Evolutionary conservation across 2,888 invertebrate genomes (phyloP).

Genomic region (Heteromurus nitidus): DNA sequence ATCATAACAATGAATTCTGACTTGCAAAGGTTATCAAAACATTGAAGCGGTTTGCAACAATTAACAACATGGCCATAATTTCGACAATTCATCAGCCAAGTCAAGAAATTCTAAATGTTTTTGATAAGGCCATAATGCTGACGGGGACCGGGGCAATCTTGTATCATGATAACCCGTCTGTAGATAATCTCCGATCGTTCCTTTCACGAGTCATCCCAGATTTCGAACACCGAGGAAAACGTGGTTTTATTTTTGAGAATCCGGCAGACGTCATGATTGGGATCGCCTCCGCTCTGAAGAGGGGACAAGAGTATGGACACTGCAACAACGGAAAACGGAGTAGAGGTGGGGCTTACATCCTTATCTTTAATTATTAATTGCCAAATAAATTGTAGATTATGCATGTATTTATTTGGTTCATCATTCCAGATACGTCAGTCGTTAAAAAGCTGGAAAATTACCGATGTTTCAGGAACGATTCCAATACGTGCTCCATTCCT

Average conservation of each 20-base stretch:
- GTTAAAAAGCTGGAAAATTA: background rate
- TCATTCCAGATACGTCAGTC: background rate
- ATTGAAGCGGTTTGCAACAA: background rate
- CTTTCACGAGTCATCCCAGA: background rate
- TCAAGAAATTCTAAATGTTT: constrained; percentile 3
- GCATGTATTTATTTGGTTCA: background rate
- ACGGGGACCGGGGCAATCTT: constrained; percentile 8
- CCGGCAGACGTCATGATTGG: background rate
- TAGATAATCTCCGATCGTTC: background rate
- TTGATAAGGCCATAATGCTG: constrained; percentile 19
- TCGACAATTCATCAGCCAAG: constrained; percentile 39
- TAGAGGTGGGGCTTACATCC: no score
- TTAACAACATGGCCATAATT: constrained; percentile 15
- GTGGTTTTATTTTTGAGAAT: background rate
- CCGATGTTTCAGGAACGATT: background rate
- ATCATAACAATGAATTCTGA: background rate
- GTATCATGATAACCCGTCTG: constrained; percentile 1
- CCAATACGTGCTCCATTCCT: background rate
- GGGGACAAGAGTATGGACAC: background rate
- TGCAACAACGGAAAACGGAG: no score
- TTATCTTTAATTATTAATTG: no score
- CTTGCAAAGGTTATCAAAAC: background rate
- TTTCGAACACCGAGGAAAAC: background rate
- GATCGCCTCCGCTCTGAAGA: background rate
- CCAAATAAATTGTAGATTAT: no score